These are phyloP conservation scores for Girardinichthys multiradiatus DNA, from an alignment of 2,113 vertebrate species.

Conservation along the genomic window DNA sequence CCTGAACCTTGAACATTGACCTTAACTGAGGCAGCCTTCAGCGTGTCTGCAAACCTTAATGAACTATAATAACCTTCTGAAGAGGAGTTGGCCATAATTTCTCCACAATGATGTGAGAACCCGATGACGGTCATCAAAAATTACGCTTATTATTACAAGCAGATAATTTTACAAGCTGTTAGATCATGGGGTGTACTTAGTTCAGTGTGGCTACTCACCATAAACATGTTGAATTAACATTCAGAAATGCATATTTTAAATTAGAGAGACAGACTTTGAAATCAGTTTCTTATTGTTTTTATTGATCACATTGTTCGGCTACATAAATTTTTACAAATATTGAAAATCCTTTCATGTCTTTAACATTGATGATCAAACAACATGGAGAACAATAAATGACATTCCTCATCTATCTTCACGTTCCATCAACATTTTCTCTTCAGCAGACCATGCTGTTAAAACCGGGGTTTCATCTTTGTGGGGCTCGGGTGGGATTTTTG, in stretches of 20 bases:
- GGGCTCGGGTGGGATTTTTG: background rate
- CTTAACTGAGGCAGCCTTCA: too few species aligned
- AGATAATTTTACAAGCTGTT: too few species aligned
- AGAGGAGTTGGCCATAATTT: too few species aligned
- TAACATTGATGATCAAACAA: conserved; percentile 59
- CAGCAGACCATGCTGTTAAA: too few species aligned
- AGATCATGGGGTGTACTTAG: too few species aligned
- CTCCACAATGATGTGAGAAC: too few species aligned
- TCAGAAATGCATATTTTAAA: background rate
- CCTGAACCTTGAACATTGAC: too few species aligned
- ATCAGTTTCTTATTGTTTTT: conserved; percentile 44
- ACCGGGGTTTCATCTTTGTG: background rate
- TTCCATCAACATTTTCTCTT: conserved; percentile 34
- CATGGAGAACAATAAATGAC: conserved; percentile 31
- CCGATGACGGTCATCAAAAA: too few species aligned
- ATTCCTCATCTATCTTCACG: conserved; percentile 40
- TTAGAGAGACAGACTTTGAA: background rate
- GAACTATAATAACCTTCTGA: too few species aligned
- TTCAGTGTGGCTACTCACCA: too few species aligned
- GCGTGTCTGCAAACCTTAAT: too few species aligned
- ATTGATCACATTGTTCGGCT: conserved; percentile 82
- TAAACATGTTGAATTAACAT: background rate
- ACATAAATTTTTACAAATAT: conserved; percentile 74
- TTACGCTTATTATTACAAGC: too few species aligned
- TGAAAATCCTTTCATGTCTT: conserved; percentile 63